Evolutionary conservation across 2,888 invertebrate genomes (phyloP).

Genomic region (Ceriagrion tenellum): DNA sequence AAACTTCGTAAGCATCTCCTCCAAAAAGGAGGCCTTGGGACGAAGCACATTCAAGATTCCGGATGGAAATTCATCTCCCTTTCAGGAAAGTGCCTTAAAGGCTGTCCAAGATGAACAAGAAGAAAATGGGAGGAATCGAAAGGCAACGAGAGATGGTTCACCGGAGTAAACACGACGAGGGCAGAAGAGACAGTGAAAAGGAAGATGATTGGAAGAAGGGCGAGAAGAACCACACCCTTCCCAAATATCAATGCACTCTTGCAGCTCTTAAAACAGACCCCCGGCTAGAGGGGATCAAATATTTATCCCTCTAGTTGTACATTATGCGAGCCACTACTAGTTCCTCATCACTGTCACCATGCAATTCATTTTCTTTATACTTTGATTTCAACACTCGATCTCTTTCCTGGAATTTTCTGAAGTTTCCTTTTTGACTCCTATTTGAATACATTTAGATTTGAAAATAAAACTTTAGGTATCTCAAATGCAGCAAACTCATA

Average conservation of each 20-base stretch:
- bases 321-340: background rate
- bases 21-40: background rate
- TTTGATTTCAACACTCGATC: no score
- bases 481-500: no score
- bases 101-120: background rate
- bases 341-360: background rate
- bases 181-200: background rate
- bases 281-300: background rate
- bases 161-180: background rate
- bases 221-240: background rate
- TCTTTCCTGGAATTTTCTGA: no score
- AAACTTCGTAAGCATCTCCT: background rate
- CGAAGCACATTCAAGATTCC: constrained; percentile 19
- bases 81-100: constrained; percentile 16
- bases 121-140: background rate
- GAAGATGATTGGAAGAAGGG: background rate
- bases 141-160: background rate
- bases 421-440: no score
- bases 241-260: background rate
- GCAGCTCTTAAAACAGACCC: background rate
- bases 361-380: background rate
- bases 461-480: no score
- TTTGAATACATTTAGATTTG: no score
- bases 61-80: constrained; percentile 8
- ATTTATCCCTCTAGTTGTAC: background rate